These are phyloP conservation scores for Alcedo quadribrachys DNA, from an alignment of 2,797 vertebrate genomes.

Conservation along the genomic window DNA sequence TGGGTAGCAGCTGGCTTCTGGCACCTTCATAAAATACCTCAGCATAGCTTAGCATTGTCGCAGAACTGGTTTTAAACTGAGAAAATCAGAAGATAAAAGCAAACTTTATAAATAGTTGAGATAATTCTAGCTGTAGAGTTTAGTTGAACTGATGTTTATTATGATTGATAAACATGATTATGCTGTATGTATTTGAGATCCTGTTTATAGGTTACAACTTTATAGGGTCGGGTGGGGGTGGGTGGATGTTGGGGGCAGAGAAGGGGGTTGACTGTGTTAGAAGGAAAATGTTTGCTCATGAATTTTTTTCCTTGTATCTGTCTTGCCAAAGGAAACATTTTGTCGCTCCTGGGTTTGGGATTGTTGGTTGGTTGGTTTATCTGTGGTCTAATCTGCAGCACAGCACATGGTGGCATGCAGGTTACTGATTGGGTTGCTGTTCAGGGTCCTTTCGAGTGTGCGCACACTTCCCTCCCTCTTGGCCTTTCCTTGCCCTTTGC, in stretches of 20 bases:
- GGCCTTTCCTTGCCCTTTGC: constrained; percentile 48
- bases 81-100: constrained; percentile 81
- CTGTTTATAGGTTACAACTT: constrained; percentile 83
- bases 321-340: constrained; percentile 96
- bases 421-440: constrained; percentile 56
- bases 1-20: constrained; percentile 78
- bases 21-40: constrained; percentile 92
- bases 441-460: constrained; percentile 59
- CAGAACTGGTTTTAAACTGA: constrained; percentile 86
- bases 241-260: constrained; percentile 50
- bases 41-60: constrained; percentile 88
- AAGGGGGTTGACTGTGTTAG: constrained; percentile 86
- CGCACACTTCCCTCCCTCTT: constrained; percentile 42
- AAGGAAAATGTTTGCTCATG: constrained; percentile 75
- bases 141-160: constrained; percentile 83
- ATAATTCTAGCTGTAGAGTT: constrained; percentile 87
- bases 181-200: constrained; percentile 80
- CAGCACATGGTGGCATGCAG: constrained; percentile 48
- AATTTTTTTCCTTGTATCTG: constrained; percentile 83
- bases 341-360: constrained; percentile 81
- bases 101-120: constrained; percentile 85
- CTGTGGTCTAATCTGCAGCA: constrained; percentile 70
- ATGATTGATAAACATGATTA: constrained; percentile 76
- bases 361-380: constrained; percentile 78
- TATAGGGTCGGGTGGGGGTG: constrained; percentile 81